Base-by-base conservation (phyloP, 2,888 invertebrate genomes). In the Ypsolopha sequella region DNA sequence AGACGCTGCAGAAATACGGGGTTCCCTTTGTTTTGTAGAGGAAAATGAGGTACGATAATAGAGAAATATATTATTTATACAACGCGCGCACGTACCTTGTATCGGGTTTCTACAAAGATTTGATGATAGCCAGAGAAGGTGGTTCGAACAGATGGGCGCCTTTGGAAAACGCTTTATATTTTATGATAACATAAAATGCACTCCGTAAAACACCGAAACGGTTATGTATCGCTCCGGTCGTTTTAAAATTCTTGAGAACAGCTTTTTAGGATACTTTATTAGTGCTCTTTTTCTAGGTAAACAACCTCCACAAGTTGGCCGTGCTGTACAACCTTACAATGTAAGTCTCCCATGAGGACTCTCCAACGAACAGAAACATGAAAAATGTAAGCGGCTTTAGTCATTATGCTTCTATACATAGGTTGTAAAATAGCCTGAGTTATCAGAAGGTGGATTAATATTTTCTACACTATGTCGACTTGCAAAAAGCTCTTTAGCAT, bases 11-110 rank as follows among this genome's bases (percentile, higher is more conserved):
- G 6, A 43, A 14, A 13, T 43, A 14, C 13, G n/a, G 43, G 60
- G 60, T 60, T 66, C 54, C 64, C 58, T 60, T 61, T 58, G 55
- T 56, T 52, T 59, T 55, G 56, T 61, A 64, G 61, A 67, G 68
- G 57, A 56, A 58, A 68, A 68, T 62, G 64, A 63, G 57, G 62
- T 59, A 66, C 55, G 63, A 70, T 75, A 73, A 73, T 72, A 75
- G 68, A 62, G 53, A 67, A 65, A 75, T 75, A 74, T 73, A 70
- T 74, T 73, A 79, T 80, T 78, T 75, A 76, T 76, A 60, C 60
- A 58, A 63, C 68, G 66, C 66, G 61, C 57, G 61, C 59, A 59
- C 64, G 62, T 69, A 70, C 67, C 63, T 63, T 55, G 57, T 58
- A 24, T 24, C 24, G 24, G 24, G 24, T 24, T 24, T 24, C 24